phyloP scores from a whole-genome alignment of 2,888 invertebrate species.

The Chrysomela aeneicollis region DNA sequence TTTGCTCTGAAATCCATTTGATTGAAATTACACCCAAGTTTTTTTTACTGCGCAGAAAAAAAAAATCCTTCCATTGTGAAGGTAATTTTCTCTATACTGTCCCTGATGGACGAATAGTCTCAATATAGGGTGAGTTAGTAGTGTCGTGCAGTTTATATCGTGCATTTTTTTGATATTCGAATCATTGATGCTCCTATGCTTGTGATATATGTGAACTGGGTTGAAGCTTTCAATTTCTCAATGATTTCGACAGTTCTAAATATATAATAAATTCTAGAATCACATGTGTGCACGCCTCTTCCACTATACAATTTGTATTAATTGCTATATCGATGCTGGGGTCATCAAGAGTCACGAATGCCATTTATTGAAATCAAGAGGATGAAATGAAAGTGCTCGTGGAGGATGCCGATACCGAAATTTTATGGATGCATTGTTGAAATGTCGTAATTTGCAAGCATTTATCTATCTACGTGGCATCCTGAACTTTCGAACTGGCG shows the following conservation, averaged over 20 bases:
- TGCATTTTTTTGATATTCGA: neutral
- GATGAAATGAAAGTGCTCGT: neutral
- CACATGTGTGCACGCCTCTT: constrained; percentile 3
- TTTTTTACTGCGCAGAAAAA: too few species aligned
- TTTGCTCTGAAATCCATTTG: too few species aligned
- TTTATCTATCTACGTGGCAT: neutral
- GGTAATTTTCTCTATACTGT: too few species aligned
- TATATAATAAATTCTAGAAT: constrained; percentile 1
- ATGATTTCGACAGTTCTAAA: constrained; percentile 18
- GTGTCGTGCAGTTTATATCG: neutral
- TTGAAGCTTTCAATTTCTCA: constrained; percentile 21
- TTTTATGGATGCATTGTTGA: neutral
- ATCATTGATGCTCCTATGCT: neutral
- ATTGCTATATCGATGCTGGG: constrained; percentile 21
- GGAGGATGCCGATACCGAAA: neutral
- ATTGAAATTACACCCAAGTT: too few species aligned
- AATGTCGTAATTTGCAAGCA: neutral
- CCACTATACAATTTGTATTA: constrained; percentile 19
- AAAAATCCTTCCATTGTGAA: too few species aligned
- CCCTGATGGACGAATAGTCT: too few species aligned
- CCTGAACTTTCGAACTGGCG: neutral
- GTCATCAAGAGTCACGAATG: constrained; percentile 3
- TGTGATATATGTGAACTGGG: constrained; percentile 17
- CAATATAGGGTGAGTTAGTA: too few species aligned
- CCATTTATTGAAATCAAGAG: constrained; percentile 1